Evolutionary conservation across 1,140 invertebrate species (phyloP).

Genomic region (Bradysia coprophila): DNA sequence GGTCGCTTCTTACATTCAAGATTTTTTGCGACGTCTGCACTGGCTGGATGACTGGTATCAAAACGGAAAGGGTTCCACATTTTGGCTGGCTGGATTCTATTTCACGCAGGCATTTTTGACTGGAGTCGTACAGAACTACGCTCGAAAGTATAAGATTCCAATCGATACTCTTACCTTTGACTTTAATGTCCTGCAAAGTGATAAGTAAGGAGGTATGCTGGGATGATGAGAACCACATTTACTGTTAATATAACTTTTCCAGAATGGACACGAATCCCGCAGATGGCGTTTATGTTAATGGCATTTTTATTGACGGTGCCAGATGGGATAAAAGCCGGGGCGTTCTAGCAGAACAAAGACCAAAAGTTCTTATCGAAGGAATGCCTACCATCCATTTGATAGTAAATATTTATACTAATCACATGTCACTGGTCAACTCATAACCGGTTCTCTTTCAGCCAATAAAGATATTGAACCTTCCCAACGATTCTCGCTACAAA

Average conservation of each 20-base stretch:
- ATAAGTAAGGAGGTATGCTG: slow-evolving; percentile 19
- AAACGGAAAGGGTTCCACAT: slow-evolving; percentile 56
- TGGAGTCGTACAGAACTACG: slow-evolving; percentile 80
- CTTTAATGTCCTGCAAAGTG: slow-evolving; percentile 40
- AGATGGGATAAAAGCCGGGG: slow-evolving; percentile 48
- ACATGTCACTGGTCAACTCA: neutral
- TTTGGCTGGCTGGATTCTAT: slow-evolving; percentile 90
- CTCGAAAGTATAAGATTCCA: slow-evolving; percentile 67
- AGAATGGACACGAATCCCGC: too few species aligned
- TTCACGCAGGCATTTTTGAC: slow-evolving; percentile 90
- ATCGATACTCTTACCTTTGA: slow-evolving; percentile 75
- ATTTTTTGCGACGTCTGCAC: slow-evolving; percentile 61
- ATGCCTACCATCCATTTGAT: slow-evolving; percentile 62
- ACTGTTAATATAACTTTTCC: too few species aligned
- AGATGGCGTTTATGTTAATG: slow-evolving; percentile 67
- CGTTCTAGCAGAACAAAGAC: slow-evolving; percentile 51
- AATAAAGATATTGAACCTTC: slow-evolving; percentile 30
- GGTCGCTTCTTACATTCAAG: slow-evolving; percentile 63
- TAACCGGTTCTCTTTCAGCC: slow-evolving; percentile 16
- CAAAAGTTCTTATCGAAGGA: slow-evolving; percentile 62
- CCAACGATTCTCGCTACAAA: slow-evolving; percentile 38
- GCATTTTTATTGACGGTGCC: slow-evolving; percentile 69
- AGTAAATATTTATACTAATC: slow-evolving; percentile 5
- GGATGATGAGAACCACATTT: too few species aligned
- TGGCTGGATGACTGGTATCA: slow-evolving; percentile 63